A percentile compares a stretch with the other conserved stretches of the same genome.
Evolutionary conservation across 2,888 invertebrate genomes (phyloP).

Genomic region (Auanema freiburgensis): DNA sequence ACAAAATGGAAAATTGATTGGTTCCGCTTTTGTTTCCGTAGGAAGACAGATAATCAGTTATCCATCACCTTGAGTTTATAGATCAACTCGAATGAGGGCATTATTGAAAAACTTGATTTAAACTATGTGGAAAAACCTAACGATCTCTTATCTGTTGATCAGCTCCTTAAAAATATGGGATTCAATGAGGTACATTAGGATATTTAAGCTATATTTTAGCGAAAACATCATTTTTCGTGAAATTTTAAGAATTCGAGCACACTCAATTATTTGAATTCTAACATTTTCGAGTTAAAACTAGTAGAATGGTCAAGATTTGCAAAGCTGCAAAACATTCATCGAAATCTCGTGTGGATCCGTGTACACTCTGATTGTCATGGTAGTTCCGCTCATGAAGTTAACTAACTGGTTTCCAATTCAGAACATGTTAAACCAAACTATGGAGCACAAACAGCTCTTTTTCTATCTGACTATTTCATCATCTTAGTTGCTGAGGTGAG

Average conservation of each 20-base stretch:
- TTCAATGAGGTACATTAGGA: too few relatives aligned
- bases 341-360: slow-evolving; percentile 4
- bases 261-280: too few relatives aligned
- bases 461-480: slow-evolving; percentile 18
- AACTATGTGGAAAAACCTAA: slow-evolving; percentile 8
- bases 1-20: slow-evolving; percentile 13
- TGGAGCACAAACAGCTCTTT: slow-evolving; percentile 12
- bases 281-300: not conserved
- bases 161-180: too few relatives aligned
- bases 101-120: slow-evolving; percentile 8
- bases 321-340: too few relatives aligned
- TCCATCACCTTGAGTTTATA: not conserved
- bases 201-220: too few relatives aligned
- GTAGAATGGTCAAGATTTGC: not conserved
- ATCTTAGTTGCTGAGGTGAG: slow-evolving; percentile 18
- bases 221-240: too few relatives aligned
- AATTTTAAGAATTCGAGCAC: too few relatives aligned
- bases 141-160: not conserved
- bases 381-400: not conserved
- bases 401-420: slow-evolving; percentile 5
- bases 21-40: not conserved
- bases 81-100: too few relatives aligned
- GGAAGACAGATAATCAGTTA: slow-evolving; percentile 4
- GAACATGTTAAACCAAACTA: slow-evolving; percentile 7
- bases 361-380: slow-evolving; percentile 13